Evolutionary conservation across 2,888 invertebrate species (phyloP), one percentile per base, ranked within the genome.

Genomic region (Zele albiditarsus): DNA sequence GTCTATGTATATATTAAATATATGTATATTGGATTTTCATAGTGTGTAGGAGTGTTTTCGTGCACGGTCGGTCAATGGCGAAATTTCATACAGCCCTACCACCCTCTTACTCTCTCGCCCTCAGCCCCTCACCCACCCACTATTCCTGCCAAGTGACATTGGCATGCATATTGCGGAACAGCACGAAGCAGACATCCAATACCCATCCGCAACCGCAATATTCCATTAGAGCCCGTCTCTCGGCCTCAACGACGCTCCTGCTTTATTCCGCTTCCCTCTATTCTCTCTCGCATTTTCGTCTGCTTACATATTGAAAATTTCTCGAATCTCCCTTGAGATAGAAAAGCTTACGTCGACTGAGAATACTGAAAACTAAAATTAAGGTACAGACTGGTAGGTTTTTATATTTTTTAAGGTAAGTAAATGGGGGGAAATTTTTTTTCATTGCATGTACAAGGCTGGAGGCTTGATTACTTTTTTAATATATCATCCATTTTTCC

Each of bases 121-220:
- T 10, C 53, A n/a, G n/a, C 8, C 20, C 2, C 5, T 20, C 20
- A 53, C 20, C 8, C 60, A n/a, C n/a, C 28, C 28, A 28, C 28
- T 6, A 27, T 60, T 3, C 14, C 53, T 57, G 60, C 66, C 75
- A 75, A 79, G 80, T 79, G 77, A 79, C 79, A 80, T 80, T 79
- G 79, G 80, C 77, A 80, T 80, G 80, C 80, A 80, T 80, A 80
- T 80, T 80, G 77, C 77, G 78, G 79, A 77, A 78, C 77, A 78
- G 79, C 79, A 75, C 71, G 73, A 78, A 75, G 74, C 77, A 73
- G 75, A 77, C 73, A 80, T 78, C 77, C 78, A 81, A 76, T 78
- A 80, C 79, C 80, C 76, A 80, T 77, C 73, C 76, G 73, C 73
- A 80, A 82, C 82, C 82, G 80, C 82, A 81, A 79, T 81, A 80